A percentile compares a stretch with the other conserved stretches of the same genome.
Conservation (phyloP, 2,113 vertebrate genomes). For the Phylloscopus trochilus region DNA sequence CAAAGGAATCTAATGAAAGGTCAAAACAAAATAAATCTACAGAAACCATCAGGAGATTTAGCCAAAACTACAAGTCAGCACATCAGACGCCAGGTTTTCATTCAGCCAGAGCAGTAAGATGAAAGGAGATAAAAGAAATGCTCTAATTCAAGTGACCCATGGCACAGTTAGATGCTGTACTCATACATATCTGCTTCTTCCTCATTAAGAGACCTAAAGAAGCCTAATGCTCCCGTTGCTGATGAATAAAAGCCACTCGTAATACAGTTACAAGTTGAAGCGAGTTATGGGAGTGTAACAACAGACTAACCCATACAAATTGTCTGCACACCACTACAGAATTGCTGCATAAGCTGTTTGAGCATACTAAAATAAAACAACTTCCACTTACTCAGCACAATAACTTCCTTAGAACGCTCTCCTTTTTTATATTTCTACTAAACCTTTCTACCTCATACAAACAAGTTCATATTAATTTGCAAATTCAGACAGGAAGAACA, state of each 20-base stretch:
- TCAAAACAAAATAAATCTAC: neutral
- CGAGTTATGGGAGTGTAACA: neutral
- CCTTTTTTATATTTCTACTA: neutral
- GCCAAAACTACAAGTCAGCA: neutral
- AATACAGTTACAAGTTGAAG: constrained; percentile 6
- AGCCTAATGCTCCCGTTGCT: neutral
- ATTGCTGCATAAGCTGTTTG: neutral
- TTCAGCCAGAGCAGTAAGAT: neutral
- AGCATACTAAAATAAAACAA: neutral
- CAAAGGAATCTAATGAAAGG: neutral
- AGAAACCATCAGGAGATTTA: neutral
- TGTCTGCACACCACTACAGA: neutral
- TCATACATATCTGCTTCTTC: neutral
- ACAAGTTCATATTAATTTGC: neutral
- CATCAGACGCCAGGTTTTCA: neutral
- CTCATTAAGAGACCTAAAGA: constrained; percentile 6
- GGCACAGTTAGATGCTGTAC: neutral
- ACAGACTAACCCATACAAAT: neutral
- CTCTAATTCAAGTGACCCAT: neutral
- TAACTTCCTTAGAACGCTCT: neutral
- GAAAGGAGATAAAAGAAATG: neutral
- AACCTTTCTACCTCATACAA: neutral
- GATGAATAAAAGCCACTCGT: constrained; percentile 2
- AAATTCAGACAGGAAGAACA: neutral
- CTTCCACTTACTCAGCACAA: neutral